A percentile compares a stretch with the other conserved stretches of the same genome.
Conservation (phyloP, 2,113 vertebrate genomes). For the Ceyx cyanopectus region DNA sequence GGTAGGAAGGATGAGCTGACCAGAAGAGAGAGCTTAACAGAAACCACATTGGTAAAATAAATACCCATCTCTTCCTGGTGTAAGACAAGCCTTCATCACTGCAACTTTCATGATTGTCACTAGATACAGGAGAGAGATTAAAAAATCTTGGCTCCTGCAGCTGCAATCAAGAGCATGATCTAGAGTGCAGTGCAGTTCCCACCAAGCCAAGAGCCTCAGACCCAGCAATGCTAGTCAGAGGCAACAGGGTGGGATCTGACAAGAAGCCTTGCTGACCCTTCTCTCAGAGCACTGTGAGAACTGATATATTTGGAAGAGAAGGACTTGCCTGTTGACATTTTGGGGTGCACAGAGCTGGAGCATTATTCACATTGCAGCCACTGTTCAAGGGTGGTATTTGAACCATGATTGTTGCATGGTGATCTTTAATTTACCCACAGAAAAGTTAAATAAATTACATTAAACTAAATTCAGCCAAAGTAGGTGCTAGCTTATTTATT, state of each 20-base stretch:
- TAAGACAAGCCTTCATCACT: background rate
- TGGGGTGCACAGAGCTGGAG: background rate
- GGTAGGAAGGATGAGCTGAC: background rate
- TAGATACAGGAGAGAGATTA: background rate
- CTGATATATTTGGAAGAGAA: background rate
- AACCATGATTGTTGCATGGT: background rate
- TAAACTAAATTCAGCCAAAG: conserved; percentile 59
- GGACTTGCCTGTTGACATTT: background rate
- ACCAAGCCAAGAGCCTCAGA: rapidly evolving
- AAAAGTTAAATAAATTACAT: conserved; percentile 53
- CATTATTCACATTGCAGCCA: background rate
- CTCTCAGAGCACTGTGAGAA: background rate
- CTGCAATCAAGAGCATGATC: background rate
- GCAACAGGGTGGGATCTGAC: background rate
- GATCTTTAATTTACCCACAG: conserved; percentile 50
- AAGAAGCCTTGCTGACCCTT: background rate
- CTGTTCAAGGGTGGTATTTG: conserved; percentile 8
- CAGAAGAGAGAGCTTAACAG: background rate
- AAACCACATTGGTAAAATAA: background rate
- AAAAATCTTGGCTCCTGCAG: background rate
- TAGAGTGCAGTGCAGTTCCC: background rate
- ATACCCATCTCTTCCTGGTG: background rate
- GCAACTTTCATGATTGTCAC: background rate
- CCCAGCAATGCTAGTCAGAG: background rate
- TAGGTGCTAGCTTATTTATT: conserved; percentile 56